Percentiles rank a stretch among this genome's conserved stretches.
Evolutionary conservation across 1,140 invertebrate genomes (phyloP).

Genomic region (Rhizoglyphus robini): DNA sequence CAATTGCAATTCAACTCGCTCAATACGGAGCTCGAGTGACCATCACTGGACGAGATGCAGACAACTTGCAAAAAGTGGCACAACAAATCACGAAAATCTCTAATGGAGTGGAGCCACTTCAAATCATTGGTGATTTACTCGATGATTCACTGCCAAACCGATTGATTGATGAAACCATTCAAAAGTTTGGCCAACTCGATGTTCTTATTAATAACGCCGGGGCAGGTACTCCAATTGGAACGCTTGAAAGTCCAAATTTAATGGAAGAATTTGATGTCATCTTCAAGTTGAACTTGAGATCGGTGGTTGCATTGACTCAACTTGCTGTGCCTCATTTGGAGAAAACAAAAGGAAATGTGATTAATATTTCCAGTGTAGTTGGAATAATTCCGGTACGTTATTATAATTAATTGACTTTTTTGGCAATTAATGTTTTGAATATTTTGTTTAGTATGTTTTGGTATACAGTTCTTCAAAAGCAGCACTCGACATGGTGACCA

Average conservation of each 20-base stretch:
- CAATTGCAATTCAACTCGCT: too few relatives aligned
- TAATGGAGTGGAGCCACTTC: conserved; percentile 57
- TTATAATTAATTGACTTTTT: conserved; percentile 32
- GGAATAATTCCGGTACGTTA: conserved; percentile 51
- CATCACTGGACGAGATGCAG: too few relatives aligned
- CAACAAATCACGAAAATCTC: conserved; percentile 71
- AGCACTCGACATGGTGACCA: too few relatives aligned
- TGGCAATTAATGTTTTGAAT: too few relatives aligned
- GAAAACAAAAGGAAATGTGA: conserved; percentile 63
- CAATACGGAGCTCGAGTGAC: too few relatives aligned
- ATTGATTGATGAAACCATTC: conserved; percentile 57
- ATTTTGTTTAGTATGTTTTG: too few relatives aligned
- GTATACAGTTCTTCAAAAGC: too few relatives aligned
- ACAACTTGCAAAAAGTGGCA: too few relatives aligned
- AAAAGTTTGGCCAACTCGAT: conserved; percentile 73
- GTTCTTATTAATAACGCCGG: conserved; percentile 54
- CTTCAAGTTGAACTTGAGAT: conserved; percentile 9
- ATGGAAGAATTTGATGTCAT: conserved; percentile 8
- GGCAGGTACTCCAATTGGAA: background rate
- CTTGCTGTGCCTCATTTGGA: conserved; percentile 65
- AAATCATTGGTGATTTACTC: too few relatives aligned
- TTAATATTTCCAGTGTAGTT: conserved; percentile 77
- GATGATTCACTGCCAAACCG: too few relatives aligned
- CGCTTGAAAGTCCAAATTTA: background rate
- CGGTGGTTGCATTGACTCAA: conserved; percentile 45